Base-by-base conservation (phyloP, 2,113 vertebrate species). In the Suricata suricatta region DNA sequence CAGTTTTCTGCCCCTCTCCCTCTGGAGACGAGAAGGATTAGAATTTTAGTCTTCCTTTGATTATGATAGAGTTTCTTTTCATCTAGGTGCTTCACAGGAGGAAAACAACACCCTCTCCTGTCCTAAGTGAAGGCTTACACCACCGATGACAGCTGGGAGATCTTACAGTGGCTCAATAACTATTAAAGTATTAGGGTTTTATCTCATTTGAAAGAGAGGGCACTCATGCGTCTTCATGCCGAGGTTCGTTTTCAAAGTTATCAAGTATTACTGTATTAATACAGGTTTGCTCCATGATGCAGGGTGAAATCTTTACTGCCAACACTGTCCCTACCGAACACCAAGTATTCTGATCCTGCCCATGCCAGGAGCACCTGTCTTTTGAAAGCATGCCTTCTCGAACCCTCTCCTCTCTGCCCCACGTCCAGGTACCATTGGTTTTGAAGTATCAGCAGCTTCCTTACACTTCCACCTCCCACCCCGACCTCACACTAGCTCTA, bases 181-280 rank as follows among this genome's bases (percentile, higher is more conserved):
- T 89, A 98, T 93, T 98, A 97, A 98, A 96, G 64, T 86, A 63
- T 94, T 97, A 85, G 5, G 19, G 77, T 76, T 97, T 97, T 96
- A 94, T 60, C 90, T 96, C 60, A 66, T 97, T 97, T 96, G n/a
- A 92, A 79, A 82, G 60, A 93, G 52, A 57, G 41, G n/a, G 38
- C 81, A 72, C 94, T 97, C 66, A 81, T 0, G n/a, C 80, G 2
- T 63, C 76, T 41, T 76, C 79, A 68, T 63, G 63, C 57, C 0
- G 50, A 88, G 69, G 86, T 85, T 68, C 86, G 77, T 25, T 64
- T 95, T 31, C 64, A 27, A 90, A 95, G 33, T 66, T 57, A 77
- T 33, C 68, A 60, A 44, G 82, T 77, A 85, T 74, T 35, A 77
- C 68, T 76, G 47, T 31, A 85, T 50, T 77, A 85, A 96, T 77